Evolutionary conservation across 2,888 invertebrate genomes (phyloP).

Genomic region (Sinotaia quadrata): DNA sequence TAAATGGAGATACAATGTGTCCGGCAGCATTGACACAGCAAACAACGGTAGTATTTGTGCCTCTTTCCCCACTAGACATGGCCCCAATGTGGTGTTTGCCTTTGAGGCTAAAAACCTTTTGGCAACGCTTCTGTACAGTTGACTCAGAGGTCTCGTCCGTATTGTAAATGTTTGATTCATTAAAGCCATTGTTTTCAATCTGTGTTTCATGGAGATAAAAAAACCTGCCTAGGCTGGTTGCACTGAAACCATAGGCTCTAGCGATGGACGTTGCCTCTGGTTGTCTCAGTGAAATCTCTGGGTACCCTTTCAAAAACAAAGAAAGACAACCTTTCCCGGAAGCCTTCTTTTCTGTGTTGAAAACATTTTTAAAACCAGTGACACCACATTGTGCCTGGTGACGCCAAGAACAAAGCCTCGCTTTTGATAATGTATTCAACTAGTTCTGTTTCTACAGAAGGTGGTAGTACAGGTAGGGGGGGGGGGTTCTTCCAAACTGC

Average conservation of each 20-base stretch:
- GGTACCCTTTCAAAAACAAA: background rate
- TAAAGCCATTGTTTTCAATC: background rate
- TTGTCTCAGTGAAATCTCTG: background rate
- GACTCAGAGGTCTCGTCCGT: background rate
- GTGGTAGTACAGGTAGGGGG: background rate
- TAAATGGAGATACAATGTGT: no score
- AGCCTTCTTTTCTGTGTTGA: background rate
- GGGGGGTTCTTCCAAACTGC: background rate
- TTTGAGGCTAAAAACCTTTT: background rate
- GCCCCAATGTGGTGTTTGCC: background rate
- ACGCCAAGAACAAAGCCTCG: background rate
- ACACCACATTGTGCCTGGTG: background rate
- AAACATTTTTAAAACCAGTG: background rate
- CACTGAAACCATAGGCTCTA: background rate
- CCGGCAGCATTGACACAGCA: conserved; percentile 5
- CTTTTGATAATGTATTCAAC: background rate
- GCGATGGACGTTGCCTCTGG: background rate
- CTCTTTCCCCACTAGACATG: background rate
- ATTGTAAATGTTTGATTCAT: background rate
- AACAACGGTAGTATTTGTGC: background rate
- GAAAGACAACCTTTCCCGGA: background rate
- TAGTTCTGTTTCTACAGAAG: background rate
- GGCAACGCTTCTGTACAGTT: background rate
- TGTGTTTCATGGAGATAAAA: background rate
- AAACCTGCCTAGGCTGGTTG: background rate